Conservation (phyloP, 2,888 invertebrate genomes). For the Phoenoteleia sp. region DNA sequence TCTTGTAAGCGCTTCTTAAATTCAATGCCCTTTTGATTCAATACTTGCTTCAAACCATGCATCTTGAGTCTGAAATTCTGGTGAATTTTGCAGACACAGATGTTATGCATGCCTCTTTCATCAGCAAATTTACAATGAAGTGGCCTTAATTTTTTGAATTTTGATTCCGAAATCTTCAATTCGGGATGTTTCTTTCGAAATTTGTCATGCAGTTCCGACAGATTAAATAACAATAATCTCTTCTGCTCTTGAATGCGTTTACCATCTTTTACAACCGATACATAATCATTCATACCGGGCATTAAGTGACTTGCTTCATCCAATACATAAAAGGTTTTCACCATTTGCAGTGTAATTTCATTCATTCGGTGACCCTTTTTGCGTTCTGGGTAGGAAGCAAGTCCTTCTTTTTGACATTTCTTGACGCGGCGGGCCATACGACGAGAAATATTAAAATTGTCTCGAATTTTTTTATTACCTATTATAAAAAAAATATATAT, state of each 20-base stretch:
- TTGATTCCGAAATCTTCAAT: conserved; percentile 28
- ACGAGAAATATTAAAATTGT: conserved; percentile 11
- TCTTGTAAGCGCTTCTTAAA: conserved; percentile 22
- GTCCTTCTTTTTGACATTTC: background rate
- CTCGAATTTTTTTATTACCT: conserved; percentile 33
- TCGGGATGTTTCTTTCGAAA: conserved; percentile 22
- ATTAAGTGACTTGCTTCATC: conserved; percentile 40
- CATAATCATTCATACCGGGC: conserved; percentile 54
- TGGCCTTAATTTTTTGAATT: conserved; percentile 24
- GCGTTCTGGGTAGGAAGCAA: conserved; percentile 2
- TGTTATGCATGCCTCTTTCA: conserved; percentile 30
- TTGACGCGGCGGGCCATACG: conserved; percentile 26
- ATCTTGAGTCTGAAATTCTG: conserved; percentile 33
- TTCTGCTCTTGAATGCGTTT: conserved; percentile 39
- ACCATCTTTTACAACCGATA: conserved; percentile 47
- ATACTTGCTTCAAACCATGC: conserved; percentile 23
- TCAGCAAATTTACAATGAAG: conserved; percentile 31
- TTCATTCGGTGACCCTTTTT: conserved; percentile 24
- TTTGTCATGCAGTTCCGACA: conserved; percentile 25
- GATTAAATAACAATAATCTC: conserved; percentile 34
- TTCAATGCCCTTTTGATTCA: conserved; percentile 13
- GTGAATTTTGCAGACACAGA: conserved; percentile 50
- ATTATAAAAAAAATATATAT: background rate
- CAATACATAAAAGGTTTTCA: conserved; percentile 33
- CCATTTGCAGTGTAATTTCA: conserved; percentile 16